phyloP scores from a whole-genome alignment of 2,888 invertebrate genomes.

The Branchellion lobata region DNA sequence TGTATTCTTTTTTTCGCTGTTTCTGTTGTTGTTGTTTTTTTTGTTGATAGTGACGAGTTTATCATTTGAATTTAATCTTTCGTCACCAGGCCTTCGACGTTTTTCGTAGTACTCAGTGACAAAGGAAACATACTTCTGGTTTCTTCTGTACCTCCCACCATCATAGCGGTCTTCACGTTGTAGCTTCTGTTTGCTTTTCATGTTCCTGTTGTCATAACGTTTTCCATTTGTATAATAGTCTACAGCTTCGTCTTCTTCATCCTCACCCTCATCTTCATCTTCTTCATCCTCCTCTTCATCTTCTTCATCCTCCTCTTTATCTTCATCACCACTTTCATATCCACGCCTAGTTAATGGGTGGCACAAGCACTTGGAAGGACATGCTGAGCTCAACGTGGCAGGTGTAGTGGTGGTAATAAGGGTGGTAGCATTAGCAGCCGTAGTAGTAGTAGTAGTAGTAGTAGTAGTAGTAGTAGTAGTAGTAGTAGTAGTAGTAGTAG shows the following conservation, averaged over 20 bases:
- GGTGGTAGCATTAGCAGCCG: neutral
- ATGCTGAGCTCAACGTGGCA: neutral
- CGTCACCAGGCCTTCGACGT: too few species aligned
- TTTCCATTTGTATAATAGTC: neutral
- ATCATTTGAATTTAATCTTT: too few species aligned
- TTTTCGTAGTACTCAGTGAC: too few species aligned
- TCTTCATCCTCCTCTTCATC: neutral
- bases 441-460: neutral
- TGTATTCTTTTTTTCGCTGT: too few species aligned
- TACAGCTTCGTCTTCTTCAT: neutral
- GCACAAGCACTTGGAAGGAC: neutral
- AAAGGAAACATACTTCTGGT: too few species aligned
- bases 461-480: neutral
- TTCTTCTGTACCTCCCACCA: too few species aligned
- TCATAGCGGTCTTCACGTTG: too few species aligned
- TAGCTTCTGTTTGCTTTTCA: too few species aligned
- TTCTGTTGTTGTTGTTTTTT: too few species aligned
- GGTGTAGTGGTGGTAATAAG: neutral
- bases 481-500: neutral
- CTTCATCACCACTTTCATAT: neutral
- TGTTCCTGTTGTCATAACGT: too few species aligned
- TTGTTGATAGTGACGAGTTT: too few species aligned
- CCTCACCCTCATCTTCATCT: conserved; percentile 27
- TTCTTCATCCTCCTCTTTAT: neutral
- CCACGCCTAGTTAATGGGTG: neutral